Conservation (phyloP, 92 coral and sea anemone genomes). For the Paragorgia papillata region DNA sequence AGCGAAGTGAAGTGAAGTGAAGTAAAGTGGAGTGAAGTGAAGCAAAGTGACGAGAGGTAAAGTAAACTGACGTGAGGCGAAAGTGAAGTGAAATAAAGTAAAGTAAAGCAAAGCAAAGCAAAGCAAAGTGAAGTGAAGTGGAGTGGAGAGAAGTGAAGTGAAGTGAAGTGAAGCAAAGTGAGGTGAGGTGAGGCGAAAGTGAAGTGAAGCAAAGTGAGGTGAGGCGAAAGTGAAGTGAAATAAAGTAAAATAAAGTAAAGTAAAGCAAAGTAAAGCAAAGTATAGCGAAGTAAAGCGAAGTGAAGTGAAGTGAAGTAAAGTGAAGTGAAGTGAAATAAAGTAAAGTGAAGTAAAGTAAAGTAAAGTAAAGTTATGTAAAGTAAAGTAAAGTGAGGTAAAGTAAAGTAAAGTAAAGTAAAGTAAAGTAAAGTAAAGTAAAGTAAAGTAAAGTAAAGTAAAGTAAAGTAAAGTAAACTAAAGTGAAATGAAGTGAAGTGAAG, state of each 20-base stretch:
- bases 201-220: neutral
- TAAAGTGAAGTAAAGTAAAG: neutral
- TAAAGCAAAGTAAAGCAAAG: neutral
- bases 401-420: neutral
- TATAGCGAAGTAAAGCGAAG: neutral
- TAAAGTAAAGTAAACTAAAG: neutral
- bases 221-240: constrained; percentile 3
- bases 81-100: neutral
- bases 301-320: neutral
- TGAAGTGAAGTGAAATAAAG: neutral
- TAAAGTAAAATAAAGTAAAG: neutral
- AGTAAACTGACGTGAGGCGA: too few relatives aligned
- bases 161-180: constrained; percentile 3
- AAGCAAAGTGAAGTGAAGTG: constrained; percentile 10
- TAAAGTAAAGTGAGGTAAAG: neutral
- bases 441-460: neutral
- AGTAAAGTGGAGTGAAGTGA: too few relatives aligned
- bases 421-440: constrained; percentile 1
- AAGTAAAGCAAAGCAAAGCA: neutral
- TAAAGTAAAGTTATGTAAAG: neutral
- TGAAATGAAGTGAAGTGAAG: neutral
- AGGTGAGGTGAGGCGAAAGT: constrained; percentile 6
- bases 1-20: too few relatives aligned
- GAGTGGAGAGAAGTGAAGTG: neutral
- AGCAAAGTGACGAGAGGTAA: neutral